Evolutionary conservation across 2,113 vertebrate genomes (phyloP), one percentile per base, ranked within the genome.

Genomic region (Ciconia stormi): DNA sequence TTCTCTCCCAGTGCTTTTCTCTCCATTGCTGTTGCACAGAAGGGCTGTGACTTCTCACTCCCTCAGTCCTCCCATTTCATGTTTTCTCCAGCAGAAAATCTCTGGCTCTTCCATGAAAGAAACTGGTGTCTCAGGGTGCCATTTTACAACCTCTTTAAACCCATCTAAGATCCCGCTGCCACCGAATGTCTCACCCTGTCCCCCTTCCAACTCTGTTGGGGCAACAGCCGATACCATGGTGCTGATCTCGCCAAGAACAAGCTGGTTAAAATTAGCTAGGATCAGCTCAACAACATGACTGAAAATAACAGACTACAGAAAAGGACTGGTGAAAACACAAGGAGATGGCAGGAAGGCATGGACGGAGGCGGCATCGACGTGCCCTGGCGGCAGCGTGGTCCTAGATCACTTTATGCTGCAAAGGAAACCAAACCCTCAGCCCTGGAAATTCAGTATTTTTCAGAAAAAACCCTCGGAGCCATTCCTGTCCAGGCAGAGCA

Each of bases 191-290:
- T 67, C n/a, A 2, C 36, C 40, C 46, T 40, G 8, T 18, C 13
- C 44, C 25, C 13, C 10, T 32, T 76, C 50, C 72, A 63, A 10
- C 30, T 32, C 72, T 26, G 30, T 9, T 13, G 40, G 30, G 36
- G 32, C 72, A 84, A 62, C 36, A n/a, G 58, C 9, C 0, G 4
- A 26, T 4, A 22, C 21, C 6, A 1, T 0, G 32, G 2, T 36
- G 58, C 19, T 59, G 50, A 79, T 52, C 32, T 23, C 8, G 2
- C 71, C 55, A 34, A 47, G 11, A 36, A 4, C 32, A 8, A 85
- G 42, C 10, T 11, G 42, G 56, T 79, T 44, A 52, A 36, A 72
- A 38, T 34, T 5, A 78, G 56, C 42, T 26, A 7, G 49, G n/a
- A 63, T 44, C 17, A 78, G 65, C 65, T 78, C 42, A n/a, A 10